phyloP scores from a whole-genome alignment of 2,888 invertebrate species.

The Drosophila stalkeri region DNA sequence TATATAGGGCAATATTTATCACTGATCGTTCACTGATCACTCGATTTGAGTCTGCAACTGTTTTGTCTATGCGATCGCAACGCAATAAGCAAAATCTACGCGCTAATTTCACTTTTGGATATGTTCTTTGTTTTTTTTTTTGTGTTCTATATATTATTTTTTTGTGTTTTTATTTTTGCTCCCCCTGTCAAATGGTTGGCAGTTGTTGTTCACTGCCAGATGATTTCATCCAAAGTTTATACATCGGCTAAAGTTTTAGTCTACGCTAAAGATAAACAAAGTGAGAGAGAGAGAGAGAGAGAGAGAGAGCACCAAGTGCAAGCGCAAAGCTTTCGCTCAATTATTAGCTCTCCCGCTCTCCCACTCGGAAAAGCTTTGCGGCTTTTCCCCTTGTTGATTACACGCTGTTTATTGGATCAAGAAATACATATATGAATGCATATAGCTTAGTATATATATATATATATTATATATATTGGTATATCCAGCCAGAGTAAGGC shows the following conservation, averaged over 20 bases:
- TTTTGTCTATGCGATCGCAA: slow-evolving; percentile 25
- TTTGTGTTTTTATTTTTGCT: slow-evolving; percentile 17
- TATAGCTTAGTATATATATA: neutral
- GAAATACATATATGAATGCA: slow-evolving; percentile 10
- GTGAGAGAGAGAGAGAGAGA: neutral
- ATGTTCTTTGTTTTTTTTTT: slow-evolving; percentile 55
- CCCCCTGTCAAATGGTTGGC: slow-evolving; percentile 21
- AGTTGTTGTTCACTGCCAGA: slow-evolving; percentile 30
- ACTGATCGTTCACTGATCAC: slow-evolving; percentile 3
- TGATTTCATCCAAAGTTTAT: slow-evolving; percentile 70
- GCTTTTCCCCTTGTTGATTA: slow-evolving; percentile 38
- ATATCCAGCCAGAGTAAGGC: slow-evolving; percentile 21
- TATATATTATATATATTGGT: neutral
- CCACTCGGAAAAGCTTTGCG: slow-evolving; percentile 44
- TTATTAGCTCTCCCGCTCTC: neutral
- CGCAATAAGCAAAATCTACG: slow-evolving; percentile 59
- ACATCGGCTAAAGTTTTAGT: slow-evolving; percentile 45
- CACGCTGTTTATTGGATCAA: slow-evolving; percentile 50
- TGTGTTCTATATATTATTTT: neutral
- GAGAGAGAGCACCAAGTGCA: slow-evolving; percentile 6
- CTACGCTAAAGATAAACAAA: neutral
- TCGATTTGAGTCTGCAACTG: slow-evolving; percentile 1
- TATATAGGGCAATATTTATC: slow-evolving; percentile 2
- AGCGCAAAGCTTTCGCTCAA: slow-evolving; percentile 44
- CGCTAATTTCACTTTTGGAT: slow-evolving; percentile 45